Evolutionary conservation across 2,888 invertebrate genomes (phyloP), one percentile per base, ranked within the genome.

Genomic region (Dioctria linearis): DNA sequence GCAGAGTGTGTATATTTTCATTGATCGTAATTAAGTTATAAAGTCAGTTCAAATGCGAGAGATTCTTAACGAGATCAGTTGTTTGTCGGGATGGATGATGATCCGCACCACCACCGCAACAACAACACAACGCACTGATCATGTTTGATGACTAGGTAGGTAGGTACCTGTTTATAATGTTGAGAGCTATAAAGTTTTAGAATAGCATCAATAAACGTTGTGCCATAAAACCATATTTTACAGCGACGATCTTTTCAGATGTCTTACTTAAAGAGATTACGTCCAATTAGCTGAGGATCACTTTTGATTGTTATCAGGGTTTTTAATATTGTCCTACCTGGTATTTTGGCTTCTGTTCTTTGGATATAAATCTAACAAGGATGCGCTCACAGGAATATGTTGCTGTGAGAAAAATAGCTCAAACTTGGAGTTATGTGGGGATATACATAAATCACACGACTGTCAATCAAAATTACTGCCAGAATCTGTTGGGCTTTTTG

Each of bases 11-110:
- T 25, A 25, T 25, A 25, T 25, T 11, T 54, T 54, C 54, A 54
- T 54, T 54, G 54, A 54, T 54, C 54, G 54, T 54, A 54, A 54
- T 54, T 54, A 54, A 54, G 54, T 54, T 54, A 54, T 54, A 54
- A 54, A 54, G 11, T 54, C 9, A 11, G 54, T 54, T 4, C 8
- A 54, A 11, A 54, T 25, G 25, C 54, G 54, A 54, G 46, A 46
- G 54, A 54, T 54, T 54, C n/a, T 54, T 54, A 54, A 54, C 54
- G 54, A 54, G 54, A 54, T 54, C 54, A 54, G 54, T 54, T 54
- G 54, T 54, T 54, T 54, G 54, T 54, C 11, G 9, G 54, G 11
- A 4, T 54, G 9, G n/a, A 54, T 11, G n/a, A 4, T 1, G 4
- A 54, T n/a, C 4, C 54, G 4, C 9, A 54, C 25, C 25, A 25